These are phyloP conservation scores for Drosophila navojoa DNA, from an alignment of 1,140 invertebrate genomes.

Conservation along the genomic window DNA sequence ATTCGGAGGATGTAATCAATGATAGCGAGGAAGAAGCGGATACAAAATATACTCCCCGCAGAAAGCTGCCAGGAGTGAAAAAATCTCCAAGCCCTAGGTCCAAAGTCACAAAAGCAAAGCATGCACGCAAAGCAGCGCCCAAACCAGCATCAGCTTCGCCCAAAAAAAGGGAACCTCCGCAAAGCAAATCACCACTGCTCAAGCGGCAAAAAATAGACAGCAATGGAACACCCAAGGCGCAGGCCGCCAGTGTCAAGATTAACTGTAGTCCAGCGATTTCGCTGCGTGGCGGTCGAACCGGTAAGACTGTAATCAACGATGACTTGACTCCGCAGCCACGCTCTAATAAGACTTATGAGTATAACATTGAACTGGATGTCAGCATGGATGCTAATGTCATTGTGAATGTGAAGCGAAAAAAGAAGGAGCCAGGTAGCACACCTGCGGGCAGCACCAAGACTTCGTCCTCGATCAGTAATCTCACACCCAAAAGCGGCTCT, in stretches of 20 bases:
- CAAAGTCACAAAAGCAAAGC: background rate
- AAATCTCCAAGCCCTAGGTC: background rate
- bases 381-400: constrained; percentile 83
- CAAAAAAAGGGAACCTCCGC: constrained; percentile 32
- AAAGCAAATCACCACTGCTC: constrained; percentile 4
- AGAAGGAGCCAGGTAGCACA: constrained; percentile 41
- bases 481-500: constrained; percentile 31
- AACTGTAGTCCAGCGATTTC: constrained; percentile 73
- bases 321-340: constrained; percentile 71
- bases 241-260: constrained; percentile 52
- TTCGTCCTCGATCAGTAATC: constrained; percentile 24
- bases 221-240: constrained; percentile 17
- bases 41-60: constrained; percentile 19
- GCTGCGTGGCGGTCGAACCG: constrained; percentile 42
- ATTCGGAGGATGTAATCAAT: constrained; percentile 84
- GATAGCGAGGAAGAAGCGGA: constrained; percentile 84
- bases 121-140: background rate
- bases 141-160: constrained; percentile 38
- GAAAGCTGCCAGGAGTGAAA: constrained; percentile 27
- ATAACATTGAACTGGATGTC: constrained; percentile 82
- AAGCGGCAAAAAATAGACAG: constrained; percentile 56
- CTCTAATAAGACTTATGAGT: constrained; percentile 78
- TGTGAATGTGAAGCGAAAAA: constrained; percentile 82
- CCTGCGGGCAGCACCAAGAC: constrained; percentile 7
- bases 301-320: constrained; percentile 78